phyloP scores from a whole-genome alignment of 2,888 invertebrate genomes.

The Ethmia dodecea region DNA sequence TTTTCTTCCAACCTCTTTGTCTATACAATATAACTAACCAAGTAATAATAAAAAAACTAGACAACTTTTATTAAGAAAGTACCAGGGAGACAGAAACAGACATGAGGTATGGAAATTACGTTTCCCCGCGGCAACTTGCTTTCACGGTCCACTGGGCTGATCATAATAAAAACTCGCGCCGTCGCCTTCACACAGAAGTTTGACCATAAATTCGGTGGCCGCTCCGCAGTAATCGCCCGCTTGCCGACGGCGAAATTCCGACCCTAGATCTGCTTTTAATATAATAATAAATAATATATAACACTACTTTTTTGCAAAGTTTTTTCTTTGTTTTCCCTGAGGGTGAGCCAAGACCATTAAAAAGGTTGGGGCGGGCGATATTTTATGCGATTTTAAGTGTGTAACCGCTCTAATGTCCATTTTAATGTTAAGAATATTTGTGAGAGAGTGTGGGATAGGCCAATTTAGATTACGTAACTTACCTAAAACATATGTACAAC shows the following conservation, averaged over 20 bases:
- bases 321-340: conserved; percentile 61
- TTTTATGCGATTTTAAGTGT: conserved; percentile 77
- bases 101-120: conserved; percentile 75
- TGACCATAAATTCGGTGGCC: conserved; percentile 77
- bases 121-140: conserved; percentile 72
- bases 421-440: conserved; percentile 54
- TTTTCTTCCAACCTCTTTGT: too few species aligned
- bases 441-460: too few species aligned
- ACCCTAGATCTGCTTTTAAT: conserved; percentile 67
- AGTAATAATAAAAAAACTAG: conserved; percentile 20
- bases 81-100: conserved; percentile 68
- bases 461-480: too few species aligned
- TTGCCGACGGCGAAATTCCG: conserved; percentile 59
- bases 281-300: conserved; percentile 69
- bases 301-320: conserved; percentile 64
- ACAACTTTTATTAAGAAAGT: conserved; percentile 70
- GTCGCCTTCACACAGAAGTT: conserved; percentile 73
- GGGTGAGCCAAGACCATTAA: conserved; percentile 67
- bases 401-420: conserved; percentile 62
- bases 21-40: conserved; percentile 2
- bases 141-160: conserved; percentile 78
- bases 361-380: conserved; percentile 67
- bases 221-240: conserved; percentile 20
- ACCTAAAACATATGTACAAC: too few species aligned
- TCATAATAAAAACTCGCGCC: conserved; percentile 78